Percentiles rank a stretch among this genome's conserved stretches.
phyloP scores from a whole-genome alignment of 2,888 invertebrate genomes.

The Boloria euphrosyne region DNA sequence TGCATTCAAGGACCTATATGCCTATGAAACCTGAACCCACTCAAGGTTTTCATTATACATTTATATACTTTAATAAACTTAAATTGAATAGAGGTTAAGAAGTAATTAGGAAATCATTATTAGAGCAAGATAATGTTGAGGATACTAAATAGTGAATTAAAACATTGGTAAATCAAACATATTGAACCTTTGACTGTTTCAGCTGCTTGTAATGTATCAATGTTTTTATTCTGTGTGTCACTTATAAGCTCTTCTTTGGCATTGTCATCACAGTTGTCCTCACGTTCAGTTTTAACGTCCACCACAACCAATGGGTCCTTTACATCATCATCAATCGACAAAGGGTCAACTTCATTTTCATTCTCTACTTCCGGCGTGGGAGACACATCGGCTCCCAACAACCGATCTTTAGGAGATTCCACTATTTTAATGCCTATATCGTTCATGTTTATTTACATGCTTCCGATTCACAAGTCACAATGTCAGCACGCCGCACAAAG shows the following conservation, averaged over 20 bases:
- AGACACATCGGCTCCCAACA: slow-evolving; percentile 55
- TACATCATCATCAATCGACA: slow-evolving; percentile 64
- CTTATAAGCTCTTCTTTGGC: slow-evolving; percentile 73
- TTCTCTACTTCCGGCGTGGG: slow-evolving; percentile 54
- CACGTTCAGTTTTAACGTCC: slow-evolving; percentile 45
- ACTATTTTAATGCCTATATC: slow-evolving; percentile 76
- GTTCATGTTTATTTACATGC: slow-evolving; percentile 82
- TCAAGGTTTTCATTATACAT: too few species aligned
- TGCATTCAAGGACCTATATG: too few species aligned
- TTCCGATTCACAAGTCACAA: slow-evolving; percentile 72
- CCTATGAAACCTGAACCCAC: too few species aligned
- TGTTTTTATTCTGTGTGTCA: slow-evolving; percentile 54
- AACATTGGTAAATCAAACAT: not conserved
- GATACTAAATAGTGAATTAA: too few species aligned
- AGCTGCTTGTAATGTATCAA: slow-evolving; percentile 43
- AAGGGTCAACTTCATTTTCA: slow-evolving; percentile 70
- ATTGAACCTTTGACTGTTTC: slow-evolving; percentile 42
- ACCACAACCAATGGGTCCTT: slow-evolving; percentile 49
- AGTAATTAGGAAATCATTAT: too few species aligned
- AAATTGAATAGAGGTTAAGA: too few species aligned
- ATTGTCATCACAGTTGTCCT: slow-evolving; percentile 75
- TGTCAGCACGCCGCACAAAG: slow-evolving; percentile 70
- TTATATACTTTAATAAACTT: too few species aligned
- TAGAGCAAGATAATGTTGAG: too few species aligned
- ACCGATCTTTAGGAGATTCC: slow-evolving; percentile 69